Conservation (phyloP, 1,140 invertebrate genomes). For the Lerema accius region DNA sequence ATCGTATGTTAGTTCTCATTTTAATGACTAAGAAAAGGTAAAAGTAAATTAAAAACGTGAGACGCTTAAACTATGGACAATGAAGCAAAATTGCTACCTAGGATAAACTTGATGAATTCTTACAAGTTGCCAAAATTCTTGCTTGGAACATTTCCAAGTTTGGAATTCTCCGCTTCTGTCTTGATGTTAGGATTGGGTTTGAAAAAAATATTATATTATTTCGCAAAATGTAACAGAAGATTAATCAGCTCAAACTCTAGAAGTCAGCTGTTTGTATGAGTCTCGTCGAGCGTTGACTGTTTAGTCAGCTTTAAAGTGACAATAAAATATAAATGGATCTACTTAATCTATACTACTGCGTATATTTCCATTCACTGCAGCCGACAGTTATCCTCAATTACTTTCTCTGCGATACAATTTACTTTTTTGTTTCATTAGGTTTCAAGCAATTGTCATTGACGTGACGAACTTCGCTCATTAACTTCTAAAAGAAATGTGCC, state of each 20-base stretch:
- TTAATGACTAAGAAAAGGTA: too few species aligned
- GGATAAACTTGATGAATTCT: slow-evolving; percentile 1
- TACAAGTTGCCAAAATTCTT: background rate
- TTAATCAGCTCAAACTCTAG: too few species aligned
- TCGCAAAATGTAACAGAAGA: background rate
- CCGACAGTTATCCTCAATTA: background rate
- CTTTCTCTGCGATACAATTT: background rate
- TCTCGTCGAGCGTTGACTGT: too few species aligned
- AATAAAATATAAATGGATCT: background rate
- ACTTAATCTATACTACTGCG: background rate
- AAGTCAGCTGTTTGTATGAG: too few species aligned
- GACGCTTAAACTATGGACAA: background rate
- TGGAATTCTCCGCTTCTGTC: background rate
- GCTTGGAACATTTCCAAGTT: slow-evolving; percentile 14
- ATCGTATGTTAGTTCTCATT: too few species aligned
- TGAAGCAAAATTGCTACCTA: background rate
- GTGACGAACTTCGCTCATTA: too few species aligned
- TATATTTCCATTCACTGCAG: background rate
- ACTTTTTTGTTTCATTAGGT: background rate
- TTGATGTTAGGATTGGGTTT: background rate
- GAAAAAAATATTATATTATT: background rate
- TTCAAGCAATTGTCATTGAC: too few species aligned
- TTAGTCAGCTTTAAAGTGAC: background rate
- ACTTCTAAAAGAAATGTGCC: background rate
- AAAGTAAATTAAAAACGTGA: background rate